phyloP scores from a whole-genome alignment of 2,888 invertebrate genomes.

The Gerris lacustris region DNA sequence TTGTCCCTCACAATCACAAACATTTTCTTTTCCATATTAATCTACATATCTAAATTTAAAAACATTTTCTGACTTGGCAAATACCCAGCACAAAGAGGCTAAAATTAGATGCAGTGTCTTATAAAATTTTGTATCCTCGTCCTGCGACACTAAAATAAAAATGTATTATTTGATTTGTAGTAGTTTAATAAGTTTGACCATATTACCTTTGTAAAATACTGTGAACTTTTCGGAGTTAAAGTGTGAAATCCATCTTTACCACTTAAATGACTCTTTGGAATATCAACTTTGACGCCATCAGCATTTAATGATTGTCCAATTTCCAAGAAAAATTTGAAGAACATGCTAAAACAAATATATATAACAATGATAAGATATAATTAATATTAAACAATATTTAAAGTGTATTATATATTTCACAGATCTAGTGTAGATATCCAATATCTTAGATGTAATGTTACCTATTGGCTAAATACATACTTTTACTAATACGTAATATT shows the following conservation, averaged over 20 bases:
- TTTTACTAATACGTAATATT: neutral
- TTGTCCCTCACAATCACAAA: too few species aligned
- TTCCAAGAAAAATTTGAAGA: constrained; percentile 44
- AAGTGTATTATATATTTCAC: too few species aligned
- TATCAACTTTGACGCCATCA: constrained; percentile 13
- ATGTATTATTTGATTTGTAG: too few species aligned
- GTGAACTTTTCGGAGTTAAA: constrained; percentile 52
- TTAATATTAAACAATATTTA: neutral
- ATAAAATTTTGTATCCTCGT: too few species aligned
- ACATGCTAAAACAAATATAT: constrained; percentile 34
- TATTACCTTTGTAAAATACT: constrained; percentile 51
- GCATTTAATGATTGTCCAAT: constrained; percentile 30
- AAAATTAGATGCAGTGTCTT: too few species aligned
- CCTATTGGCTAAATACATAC: neutral
- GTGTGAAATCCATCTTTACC: constrained; percentile 48
- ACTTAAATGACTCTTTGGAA: constrained; percentile 38
- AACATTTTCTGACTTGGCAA: too few species aligned
- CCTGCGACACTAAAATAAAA: too few species aligned
- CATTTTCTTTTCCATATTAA: too few species aligned
- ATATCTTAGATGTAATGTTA: neutral
- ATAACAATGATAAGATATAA: neutral
- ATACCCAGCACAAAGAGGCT: too few species aligned
- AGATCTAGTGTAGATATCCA: too few species aligned
- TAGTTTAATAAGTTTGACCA: too few species aligned
- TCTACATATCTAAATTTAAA: too few species aligned